These are phyloP conservation scores for Steinernema carpocapsae DNA, from an alignment of 2,888 invertebrate species.

Conservation along the genomic window DNA sequence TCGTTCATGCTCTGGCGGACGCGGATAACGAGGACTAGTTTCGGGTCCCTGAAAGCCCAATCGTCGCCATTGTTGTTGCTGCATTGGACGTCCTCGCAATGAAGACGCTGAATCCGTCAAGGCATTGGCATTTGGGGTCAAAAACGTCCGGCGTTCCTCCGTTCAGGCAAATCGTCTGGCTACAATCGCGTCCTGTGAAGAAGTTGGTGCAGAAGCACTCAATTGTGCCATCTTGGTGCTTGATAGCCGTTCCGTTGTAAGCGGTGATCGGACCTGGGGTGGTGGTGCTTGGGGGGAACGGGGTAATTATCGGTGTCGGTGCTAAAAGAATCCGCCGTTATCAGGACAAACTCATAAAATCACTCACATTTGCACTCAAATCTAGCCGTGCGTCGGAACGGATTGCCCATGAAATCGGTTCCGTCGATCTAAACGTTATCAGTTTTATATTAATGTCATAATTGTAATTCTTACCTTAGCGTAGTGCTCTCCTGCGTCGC, in stretches of 20 bases:
- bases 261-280: neutral
- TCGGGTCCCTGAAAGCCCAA: conserved; percentile 53
- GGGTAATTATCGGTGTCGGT: neutral
- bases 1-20: conserved; percentile 44
- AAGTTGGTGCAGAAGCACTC: conserved; percentile 57
- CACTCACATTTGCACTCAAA: neutral
- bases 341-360: no score
- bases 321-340: neutral
- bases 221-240: conserved; percentile 37
- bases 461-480: conserved; percentile 1
- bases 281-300: neutral
- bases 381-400: conserved; percentile 50
- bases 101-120: conserved; percentile 50
- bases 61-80: conserved; percentile 44
- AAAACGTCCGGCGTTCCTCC: conserved; percentile 44
- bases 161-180: conserved; percentile 57
- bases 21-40: conserved; percentile 52
- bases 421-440: conserved; percentile 46
- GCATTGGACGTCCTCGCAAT: conserved; percentile 53
- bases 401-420: conserved; percentile 48
- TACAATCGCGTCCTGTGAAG: conserved; percentile 53
- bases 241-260: conserved; percentile 49
- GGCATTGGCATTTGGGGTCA: conserved; percentile 42
- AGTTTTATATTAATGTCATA: neutral
- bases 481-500: conserved; percentile 14